These are phyloP conservation scores for Acrobasis consociella DNA, from an alignment of 2,888 invertebrate species.

Conservation along the genomic window DNA sequence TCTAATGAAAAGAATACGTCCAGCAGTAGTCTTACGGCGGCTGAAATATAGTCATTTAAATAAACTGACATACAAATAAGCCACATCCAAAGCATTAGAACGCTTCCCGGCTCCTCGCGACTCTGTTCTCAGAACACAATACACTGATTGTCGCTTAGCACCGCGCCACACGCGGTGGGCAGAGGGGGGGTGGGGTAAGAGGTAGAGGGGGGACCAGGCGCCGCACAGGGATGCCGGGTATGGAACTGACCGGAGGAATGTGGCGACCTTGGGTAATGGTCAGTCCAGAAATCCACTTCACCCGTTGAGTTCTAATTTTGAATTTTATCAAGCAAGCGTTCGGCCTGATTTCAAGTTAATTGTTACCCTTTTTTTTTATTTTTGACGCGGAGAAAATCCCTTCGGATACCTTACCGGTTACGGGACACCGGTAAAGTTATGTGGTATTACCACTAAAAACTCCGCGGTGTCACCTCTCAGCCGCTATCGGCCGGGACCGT, in stretches of 20 bases:
- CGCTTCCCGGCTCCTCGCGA: slow-evolving; percentile 36
- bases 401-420: no score
- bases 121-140: slow-evolving; percentile 71
- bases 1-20: no score
- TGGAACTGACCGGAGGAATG: slow-evolving; percentile 12
- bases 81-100: slow-evolving; percentile 45
- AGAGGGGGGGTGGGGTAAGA: slow-evolving; percentile 21
- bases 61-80: slow-evolving; percentile 17
- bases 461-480: no score
- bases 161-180: slow-evolving; percentile 36
- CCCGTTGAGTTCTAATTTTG: not conserved
- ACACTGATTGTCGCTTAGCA: slow-evolving; percentile 79
- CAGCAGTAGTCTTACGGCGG: no score
- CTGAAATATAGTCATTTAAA: no score
- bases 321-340: no score
- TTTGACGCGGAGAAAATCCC: no score
- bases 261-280: slow-evolving; percentile 11
- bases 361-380: no score
- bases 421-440: no score
- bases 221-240: not conserved
- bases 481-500: no score
- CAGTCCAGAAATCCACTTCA: not conserved
- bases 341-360: no score
- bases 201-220: slow-evolving; percentile 26
- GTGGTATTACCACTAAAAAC: no score